Conservation (phyloP, 2,113 vertebrate species). For the Salminus brasiliensis region DNA sequence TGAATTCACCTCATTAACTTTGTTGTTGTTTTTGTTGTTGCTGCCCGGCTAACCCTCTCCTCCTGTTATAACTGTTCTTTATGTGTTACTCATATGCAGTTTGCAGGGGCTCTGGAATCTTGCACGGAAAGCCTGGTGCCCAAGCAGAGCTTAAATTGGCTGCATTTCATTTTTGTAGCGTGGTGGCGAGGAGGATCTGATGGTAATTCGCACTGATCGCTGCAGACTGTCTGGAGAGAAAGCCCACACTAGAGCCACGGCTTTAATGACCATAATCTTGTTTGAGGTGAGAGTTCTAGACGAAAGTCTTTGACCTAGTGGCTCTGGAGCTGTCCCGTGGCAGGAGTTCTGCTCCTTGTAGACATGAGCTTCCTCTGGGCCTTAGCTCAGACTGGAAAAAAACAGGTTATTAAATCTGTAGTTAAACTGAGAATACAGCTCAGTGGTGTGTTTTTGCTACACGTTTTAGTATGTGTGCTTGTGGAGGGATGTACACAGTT, state of each 20-base stretch:
- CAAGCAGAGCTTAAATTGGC: constrained; percentile 23
- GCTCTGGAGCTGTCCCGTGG: background rate
- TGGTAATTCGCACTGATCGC: constrained; percentile 25
- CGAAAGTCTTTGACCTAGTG: constrained; percentile 26
- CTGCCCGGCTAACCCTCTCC: background rate
- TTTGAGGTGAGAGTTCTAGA: constrained; percentile 9
- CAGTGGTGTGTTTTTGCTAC: background rate
- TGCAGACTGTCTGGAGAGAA: constrained; percentile 4
- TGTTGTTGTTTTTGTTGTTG: background rate
- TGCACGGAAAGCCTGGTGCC: constrained; percentile 3
- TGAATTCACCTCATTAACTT: background rate
- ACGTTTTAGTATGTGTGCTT: background rate
- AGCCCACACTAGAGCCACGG: constrained; percentile 7
- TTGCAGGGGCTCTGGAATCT: background rate
- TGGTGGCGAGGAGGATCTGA: constrained; percentile 12
- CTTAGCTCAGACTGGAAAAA: background rate
- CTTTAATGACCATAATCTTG: constrained; percentile 32
- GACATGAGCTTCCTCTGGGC: constrained; percentile 4
- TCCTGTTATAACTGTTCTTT: background rate
- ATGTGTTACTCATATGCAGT: background rate
- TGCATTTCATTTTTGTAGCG: constrained; percentile 40
- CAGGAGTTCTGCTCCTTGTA: constrained; percentile 10
- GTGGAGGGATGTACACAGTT: too few species aligned
- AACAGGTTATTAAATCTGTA: background rate
- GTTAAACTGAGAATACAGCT: background rate